A percentile compares a stretch with the other conserved stretches of the same genome.
Conservation (phyloP, 2,888 invertebrate genomes). For the Agapostemon virescens region DNA sequence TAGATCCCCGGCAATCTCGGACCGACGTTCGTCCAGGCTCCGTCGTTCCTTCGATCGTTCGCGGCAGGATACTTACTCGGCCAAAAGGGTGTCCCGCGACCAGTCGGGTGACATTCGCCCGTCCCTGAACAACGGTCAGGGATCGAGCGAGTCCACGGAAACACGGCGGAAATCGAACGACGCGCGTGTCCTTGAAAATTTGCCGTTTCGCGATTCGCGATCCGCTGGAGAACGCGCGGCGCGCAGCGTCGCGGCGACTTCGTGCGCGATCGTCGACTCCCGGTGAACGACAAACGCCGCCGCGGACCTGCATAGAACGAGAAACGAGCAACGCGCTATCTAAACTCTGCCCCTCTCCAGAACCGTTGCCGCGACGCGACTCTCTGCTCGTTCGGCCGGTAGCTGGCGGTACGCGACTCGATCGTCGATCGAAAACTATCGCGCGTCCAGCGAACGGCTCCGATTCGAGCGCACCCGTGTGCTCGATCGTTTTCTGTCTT, state of each 20-base stretch:
- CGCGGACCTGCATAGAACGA: constrained; percentile 36
- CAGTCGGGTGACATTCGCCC: constrained; percentile 20
- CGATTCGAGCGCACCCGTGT: no score
- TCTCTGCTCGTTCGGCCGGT: constrained; percentile 45
- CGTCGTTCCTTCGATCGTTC: background rate
- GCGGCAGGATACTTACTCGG: constrained; percentile 65
- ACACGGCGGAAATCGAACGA: constrained; percentile 2
- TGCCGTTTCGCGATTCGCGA: background rate
- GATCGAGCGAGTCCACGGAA: background rate
- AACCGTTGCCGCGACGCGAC: constrained; percentile 17
- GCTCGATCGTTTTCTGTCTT: no score
- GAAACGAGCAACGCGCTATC: constrained; percentile 43
- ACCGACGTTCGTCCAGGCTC: no score
- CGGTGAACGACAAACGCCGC: constrained; percentile 53
- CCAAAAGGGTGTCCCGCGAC: constrained; percentile 58
- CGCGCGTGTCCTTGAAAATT: constrained; percentile 32
- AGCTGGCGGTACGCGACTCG: constrained; percentile 49
- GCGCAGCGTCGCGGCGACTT: constrained; percentile 4
- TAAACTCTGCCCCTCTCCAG: constrained; percentile 46
- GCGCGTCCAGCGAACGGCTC: no score
- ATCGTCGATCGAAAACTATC: background rate
- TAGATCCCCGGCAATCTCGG: no score
- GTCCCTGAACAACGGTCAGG: background rate
- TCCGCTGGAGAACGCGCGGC: background rate
- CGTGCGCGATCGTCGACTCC: constrained; percentile 44